Evolutionary conservation across 2,888 invertebrate species (phyloP).

Genomic region (Strigamia crassipes): DNA sequence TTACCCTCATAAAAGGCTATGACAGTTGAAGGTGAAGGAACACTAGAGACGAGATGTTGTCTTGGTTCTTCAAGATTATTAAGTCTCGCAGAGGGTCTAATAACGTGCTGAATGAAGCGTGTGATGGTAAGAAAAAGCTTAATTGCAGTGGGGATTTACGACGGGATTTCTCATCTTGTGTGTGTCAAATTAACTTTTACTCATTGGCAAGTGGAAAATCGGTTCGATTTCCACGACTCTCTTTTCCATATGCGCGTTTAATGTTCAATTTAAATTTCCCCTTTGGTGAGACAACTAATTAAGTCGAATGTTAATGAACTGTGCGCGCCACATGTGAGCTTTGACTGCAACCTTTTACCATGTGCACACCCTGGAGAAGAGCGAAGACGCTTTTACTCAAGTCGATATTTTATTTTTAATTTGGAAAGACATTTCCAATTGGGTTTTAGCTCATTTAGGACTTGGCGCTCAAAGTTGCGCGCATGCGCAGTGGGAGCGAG

Average conservation of each 20-base stretch:
- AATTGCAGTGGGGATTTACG: neutral
- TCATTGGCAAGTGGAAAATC: neutral
- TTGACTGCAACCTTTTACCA: neutral
- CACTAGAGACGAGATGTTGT: slow-evolving; percentile 34
- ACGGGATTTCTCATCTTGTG: neutral
- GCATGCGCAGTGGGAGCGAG: too few species aligned
- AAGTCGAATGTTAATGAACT: slow-evolving; percentile 28
- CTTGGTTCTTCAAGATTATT: slow-evolving; percentile 23
- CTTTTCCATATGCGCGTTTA: neutral
- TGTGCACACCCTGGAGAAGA: neutral
- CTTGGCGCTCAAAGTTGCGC: too few species aligned
- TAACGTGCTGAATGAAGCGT: slow-evolving; percentile 28
- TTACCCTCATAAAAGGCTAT: slow-evolving; percentile 29
- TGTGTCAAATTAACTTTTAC: neutral
- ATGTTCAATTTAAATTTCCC: slow-evolving; percentile 17
- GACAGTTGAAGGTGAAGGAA: slow-evolving; percentile 34
- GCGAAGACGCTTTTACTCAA: neutral
- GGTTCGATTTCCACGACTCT: neutral
- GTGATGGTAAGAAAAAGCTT: slow-evolving; percentile 24
- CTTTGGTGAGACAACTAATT: slow-evolving; percentile 12
- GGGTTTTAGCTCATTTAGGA: too few species aligned
- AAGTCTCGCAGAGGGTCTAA: slow-evolving; percentile 2
- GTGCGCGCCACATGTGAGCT: neutral
- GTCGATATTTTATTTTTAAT: neutral
- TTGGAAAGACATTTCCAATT: neutral